Evolutionary conservation across 2,888 invertebrate species (phyloP).

Genomic region (Portevinia maculata): DNA sequence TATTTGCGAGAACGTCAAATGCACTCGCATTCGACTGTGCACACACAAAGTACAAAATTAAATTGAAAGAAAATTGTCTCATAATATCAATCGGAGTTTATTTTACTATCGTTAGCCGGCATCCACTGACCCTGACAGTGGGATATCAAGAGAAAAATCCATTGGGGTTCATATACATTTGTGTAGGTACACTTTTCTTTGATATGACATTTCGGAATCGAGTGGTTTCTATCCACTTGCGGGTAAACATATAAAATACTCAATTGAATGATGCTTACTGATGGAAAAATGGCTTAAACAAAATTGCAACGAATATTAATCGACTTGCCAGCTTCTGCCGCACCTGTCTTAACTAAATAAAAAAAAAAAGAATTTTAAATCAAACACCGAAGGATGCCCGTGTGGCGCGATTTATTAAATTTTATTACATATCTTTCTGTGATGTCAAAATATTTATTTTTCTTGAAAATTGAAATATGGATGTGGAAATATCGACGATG

Average conservation of each 20-base stretch:
- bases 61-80: slow-evolving; percentile 29
- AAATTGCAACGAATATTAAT: not conserved
- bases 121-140: slow-evolving; percentile 24
- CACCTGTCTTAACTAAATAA: slow-evolving; percentile 10
- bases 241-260: not conserved
- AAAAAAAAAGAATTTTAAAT: not conserved
- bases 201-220: not conserved
- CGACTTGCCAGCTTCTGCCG: not conserved
- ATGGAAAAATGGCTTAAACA: slow-evolving; percentile 4
- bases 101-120: not conserved
- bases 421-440: slow-evolving; percentile 13
- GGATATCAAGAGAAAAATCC: not conserved
- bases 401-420: slow-evolving; percentile 10
- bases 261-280: not conserved
- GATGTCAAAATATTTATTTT: slow-evolving; percentile 40
- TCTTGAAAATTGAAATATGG: slow-evolving; percentile 14
- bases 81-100: slow-evolving; percentile 20
- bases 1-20: slow-evolving; percentile 31
- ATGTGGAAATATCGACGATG: not conserved
- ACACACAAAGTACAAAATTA: slow-evolving; percentile 14
- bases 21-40: slow-evolving; percentile 35
- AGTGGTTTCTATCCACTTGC: not conserved
- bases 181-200: not conserved
- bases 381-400: not conserved
- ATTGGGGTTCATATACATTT: slow-evolving; percentile 7